A percentile compares a stretch with the other conserved stretches of the same genome.
Conservation (phyloP, 2,113 vertebrate genomes). For the Elephas maximus region DNA sequence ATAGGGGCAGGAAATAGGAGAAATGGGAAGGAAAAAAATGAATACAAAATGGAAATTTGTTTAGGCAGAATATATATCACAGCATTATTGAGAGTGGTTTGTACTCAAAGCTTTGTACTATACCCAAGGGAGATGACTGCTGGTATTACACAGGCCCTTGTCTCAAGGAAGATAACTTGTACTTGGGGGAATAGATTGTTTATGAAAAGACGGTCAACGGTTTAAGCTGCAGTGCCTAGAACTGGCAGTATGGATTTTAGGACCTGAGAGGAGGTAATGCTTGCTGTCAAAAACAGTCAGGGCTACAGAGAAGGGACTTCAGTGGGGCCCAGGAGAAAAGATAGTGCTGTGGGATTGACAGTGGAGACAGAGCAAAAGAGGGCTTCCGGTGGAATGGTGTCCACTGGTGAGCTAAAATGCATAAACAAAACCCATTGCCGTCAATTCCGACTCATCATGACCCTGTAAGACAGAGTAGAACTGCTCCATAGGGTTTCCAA, state of each 20-base stretch:
- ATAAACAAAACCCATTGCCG: no score
- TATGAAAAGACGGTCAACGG: background rate
- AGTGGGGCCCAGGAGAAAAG: background rate
- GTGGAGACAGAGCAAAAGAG: background rate
- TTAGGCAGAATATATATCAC: background rate
- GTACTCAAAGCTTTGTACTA: background rate
- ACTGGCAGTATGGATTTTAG: background rate
- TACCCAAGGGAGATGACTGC: background rate
- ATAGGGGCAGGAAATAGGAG: background rate
- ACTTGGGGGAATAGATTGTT: background rate
- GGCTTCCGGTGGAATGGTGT: accelerated
- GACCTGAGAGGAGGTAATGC: background rate
- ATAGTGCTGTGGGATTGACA: background rate
- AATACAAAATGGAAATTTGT: background rate
- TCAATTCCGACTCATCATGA: no score
- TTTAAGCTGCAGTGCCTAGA: background rate
- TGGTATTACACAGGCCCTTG: background rate
- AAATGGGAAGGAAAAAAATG: conserved; percentile 10
- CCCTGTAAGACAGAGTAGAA: no score
- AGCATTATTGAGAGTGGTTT: background rate
- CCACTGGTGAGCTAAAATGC: background rate
- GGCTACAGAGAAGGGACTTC: background rate
- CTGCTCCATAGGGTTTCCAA: no score
- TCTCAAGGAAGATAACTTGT: background rate
- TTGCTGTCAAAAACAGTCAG: background rate